Base-by-base conservation (phyloP, 2,797 vertebrate species). In the Pangasius larnaudii region DNA sequence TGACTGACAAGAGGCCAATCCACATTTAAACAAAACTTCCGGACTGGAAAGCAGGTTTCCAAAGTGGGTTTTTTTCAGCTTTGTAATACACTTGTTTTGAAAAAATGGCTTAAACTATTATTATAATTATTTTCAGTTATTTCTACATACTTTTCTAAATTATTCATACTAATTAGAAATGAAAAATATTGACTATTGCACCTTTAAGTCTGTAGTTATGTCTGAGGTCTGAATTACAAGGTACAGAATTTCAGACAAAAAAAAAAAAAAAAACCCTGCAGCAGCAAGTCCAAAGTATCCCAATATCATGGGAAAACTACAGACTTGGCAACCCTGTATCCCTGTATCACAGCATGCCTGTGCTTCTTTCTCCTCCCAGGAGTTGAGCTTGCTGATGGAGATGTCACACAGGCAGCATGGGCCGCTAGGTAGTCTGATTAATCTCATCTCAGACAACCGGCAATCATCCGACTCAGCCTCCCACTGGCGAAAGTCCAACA, bases 381-480 rank as follows among this genome's bases (percentile, higher is more conserved):
- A 39, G 69, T 77, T 74, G 16, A 77, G 51, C 79, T 77, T 69
- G 86, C 67, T 90, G 88, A 88, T 89, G 88, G 85, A 91, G 74
- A 84, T 67, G 83, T 91, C 87, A 92, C 90, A 87, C 81, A 89
- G 87, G 89, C 85, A 86, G 72, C 78, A 89, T 89, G 84, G 90
- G 75, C 84, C 89, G 86, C 86, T 81, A 91, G 91, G 78, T 93
- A 92, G 92, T 93, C 91, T 92, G 93, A 95, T 92, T 94, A 93
- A 94, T 94, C 88, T 87, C 72, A 79, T 89, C 90, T 89, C 89
- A 85, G 86, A 90, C 92, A 92, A 92, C 90, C 92, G 86, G 88
- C 90, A 89, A 87, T 90, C 88, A 83, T 51, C 56, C 36, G 79
- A 51, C 84, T 56, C 72, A 79, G 22, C 72, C 77, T 83, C 83